These are phyloP conservation scores for Calonectris borealis DNA, from an alignment of 2,113 vertebrate genomes.

Conservation along the genomic window DNA sequence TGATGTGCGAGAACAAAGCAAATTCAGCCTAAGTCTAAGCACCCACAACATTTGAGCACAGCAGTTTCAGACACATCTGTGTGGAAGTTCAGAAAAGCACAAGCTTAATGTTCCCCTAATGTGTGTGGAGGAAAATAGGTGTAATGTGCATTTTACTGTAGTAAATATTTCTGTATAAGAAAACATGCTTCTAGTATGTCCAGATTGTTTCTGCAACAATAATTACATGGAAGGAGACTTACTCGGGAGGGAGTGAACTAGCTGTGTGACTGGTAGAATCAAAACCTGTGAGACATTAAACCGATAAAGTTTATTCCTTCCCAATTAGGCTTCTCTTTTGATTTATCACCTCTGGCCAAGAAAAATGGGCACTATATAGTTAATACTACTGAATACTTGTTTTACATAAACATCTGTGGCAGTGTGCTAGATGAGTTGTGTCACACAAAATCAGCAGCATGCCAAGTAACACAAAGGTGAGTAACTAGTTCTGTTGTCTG, in stretches of 20 bases:
- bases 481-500: background rate
- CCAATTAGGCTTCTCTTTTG: constrained; percentile 83
- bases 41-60: background rate
- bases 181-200: background rate
- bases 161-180: background rate
- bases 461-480: constrained; percentile 83
- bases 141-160: background rate
- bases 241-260: background rate
- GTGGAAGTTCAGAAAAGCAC: background rate
- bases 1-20: rapidly evolving
- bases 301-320: background rate
- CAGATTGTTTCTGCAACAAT: background rate
- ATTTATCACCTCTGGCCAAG: constrained; percentile 86
- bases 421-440: constrained; percentile 67
- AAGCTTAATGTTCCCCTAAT: background rate
- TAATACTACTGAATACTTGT: constrained; percentile 74
- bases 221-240: background rate
- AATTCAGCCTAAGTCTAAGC: background rate
- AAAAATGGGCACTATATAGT: constrained; percentile 71
- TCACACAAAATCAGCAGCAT: constrained; percentile 79
- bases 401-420: constrained; percentile 87
- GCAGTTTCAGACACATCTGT: rapidly evolving
- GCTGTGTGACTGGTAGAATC: background rate
- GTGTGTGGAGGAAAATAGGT: background rate
- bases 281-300: background rate